phyloP scores from a whole-genome alignment of 64 coral and sea anemone species.

The Acropora tenuis region DNA sequence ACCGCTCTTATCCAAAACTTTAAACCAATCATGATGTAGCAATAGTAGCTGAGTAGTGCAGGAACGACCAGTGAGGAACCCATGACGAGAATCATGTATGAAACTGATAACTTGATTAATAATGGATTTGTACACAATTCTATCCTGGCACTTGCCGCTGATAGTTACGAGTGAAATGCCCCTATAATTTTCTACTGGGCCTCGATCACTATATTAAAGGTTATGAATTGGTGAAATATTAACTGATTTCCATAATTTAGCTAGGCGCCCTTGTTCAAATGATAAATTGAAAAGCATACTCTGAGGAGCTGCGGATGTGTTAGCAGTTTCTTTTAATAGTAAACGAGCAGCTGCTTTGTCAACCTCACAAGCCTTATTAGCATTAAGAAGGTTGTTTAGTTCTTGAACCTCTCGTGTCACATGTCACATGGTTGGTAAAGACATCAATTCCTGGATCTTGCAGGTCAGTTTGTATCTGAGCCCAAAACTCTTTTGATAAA shows the following conservation, averaged over 20 bases:
- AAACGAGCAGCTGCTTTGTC: neutral
- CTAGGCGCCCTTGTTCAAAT: neutral
- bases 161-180: neutral
- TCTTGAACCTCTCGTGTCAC: slow-evolving; percentile 9
- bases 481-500: neutral
- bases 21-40: slow-evolving; percentile 60
- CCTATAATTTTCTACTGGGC: neutral
- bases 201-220: neutral
- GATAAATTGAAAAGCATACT: neutral
- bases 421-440: slow-evolving; percentile 4
- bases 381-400: neutral
- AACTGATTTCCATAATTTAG: neutral
- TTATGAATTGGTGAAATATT: neutral
- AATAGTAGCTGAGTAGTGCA: slow-evolving; percentile 61
- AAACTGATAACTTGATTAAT: slow-evolving; percentile 24
- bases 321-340: neutral
- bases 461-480: slow-evolving; percentile 15
- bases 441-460: neutral
- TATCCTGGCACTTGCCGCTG: neutral
- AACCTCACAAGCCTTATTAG: slow-evolving; percentile 7
- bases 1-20: slow-evolving; percentile 27
- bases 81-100: slow-evolving; percentile 54
- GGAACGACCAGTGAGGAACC: slow-evolving; percentile 35
- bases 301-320: neutral
- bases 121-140: neutral